Percentiles rank a stretch among this genome's conserved stretches.
phyloP scores from a whole-genome alignment of 2,113 vertebrate species.

The Cyanistes caeruleus region DNA sequence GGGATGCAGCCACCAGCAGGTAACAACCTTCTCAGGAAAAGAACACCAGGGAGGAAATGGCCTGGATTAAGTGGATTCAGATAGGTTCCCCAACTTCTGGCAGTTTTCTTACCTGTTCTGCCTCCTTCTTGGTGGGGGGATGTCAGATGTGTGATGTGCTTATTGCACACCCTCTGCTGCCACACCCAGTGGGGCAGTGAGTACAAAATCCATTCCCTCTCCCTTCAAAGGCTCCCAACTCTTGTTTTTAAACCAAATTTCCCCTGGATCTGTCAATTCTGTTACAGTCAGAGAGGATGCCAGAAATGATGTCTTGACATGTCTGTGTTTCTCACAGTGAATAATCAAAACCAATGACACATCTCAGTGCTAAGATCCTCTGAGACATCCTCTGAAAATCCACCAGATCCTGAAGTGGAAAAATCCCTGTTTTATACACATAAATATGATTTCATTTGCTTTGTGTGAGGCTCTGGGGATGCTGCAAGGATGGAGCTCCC shows the following conservation, averaged over 20 bases:
- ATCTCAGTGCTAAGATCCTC: not conserved
- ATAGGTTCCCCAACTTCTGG: not conserved
- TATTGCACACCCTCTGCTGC: not conserved
- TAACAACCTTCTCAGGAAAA: not conserved
- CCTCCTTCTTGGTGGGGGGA: not conserved
- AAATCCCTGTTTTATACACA: not conserved
- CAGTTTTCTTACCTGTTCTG: not conserved
- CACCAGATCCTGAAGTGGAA: not conserved
- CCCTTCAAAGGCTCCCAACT: not conserved
- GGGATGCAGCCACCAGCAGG: not conserved
- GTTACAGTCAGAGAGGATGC: not conserved
- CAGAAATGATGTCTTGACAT: not conserved
- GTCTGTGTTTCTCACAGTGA: not conserved
- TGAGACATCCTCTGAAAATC: not conserved
- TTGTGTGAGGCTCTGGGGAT: not conserved
- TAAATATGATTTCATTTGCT: not conserved
- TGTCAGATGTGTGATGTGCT: not conserved
- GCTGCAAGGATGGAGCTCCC: not conserved
- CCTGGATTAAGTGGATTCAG: not conserved
- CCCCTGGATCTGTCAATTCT: not conserved
- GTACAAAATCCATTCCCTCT: not conserved
- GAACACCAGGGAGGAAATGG: not conserved
- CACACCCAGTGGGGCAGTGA: not conserved
- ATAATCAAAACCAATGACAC: not conserved
- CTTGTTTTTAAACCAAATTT: not conserved